Evolutionary conservation across 2,797 vertebrate species (phyloP), one percentile per base, ranked within the genome.

Genomic region (Champsocephalus gunnari): DNA sequence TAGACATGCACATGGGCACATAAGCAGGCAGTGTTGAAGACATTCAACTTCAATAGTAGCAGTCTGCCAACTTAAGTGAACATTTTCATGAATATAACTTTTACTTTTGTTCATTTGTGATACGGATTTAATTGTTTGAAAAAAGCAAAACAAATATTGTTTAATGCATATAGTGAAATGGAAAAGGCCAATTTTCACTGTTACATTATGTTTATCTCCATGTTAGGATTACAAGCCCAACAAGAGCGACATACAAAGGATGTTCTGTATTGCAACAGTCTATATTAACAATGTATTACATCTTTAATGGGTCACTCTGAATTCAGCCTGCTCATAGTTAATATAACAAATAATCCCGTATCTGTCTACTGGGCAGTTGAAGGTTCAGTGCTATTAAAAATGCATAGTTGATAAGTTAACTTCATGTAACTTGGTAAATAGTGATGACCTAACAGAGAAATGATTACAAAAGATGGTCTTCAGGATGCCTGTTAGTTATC

Each of bases 361-460:
- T 10, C 24, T 24, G 2, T 57, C 17, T 2, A 16, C 14, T 50
- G 67, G 48, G 14, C n/a, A 38, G 24, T 11, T 60, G 17, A 53
- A 61, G 14, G 3, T 56, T 38, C 43, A 28, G 43, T 66, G 57
- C 43, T 61, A 60, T 47, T 50, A 66, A 57, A 12, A 24, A 19
- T 9, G 54, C 6, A 12, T n/a, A 50, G 51, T 17, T 7, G 13
- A 54, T 17, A 0, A 63, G 4, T 54, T 71, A 41, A 54, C 38
- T 41, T 59, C 28, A 32, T n/a, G 50, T 65, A 55, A 28, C 28
- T 4, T 28, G 28, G 34, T 63, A 34, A 62, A 72, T 32, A 59
- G 3, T 21, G 64, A 44, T 72, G 28, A 14, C 1, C 4, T 62
- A 58, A 59, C 9, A 56, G 5, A 32, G 12, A 59, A 28, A 28